A percentile compares a stretch with the other conserved stretches of the same genome.
Evolutionary conservation across 1,140 invertebrate species (phyloP).

Genomic region (Venustaconcha ellipsiformis): DNA sequence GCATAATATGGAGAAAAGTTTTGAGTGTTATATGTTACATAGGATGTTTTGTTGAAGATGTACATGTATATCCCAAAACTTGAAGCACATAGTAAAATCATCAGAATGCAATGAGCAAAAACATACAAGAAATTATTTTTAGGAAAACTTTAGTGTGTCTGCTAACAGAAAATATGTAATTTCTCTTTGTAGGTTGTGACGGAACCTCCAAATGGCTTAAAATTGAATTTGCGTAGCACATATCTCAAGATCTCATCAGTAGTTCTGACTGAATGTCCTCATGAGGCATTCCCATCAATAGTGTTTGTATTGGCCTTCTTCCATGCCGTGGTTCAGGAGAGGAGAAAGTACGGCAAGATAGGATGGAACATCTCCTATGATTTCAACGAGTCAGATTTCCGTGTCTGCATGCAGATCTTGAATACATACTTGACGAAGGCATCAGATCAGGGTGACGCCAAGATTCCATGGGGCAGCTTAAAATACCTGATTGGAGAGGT

Average conservation of each 20-base stretch:
- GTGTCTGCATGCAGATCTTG: slow-evolving; percentile 85
- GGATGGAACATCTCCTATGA: slow-evolving; percentile 95
- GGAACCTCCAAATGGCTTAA: slow-evolving; percentile 89
- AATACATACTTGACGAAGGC: slow-evolving; percentile 85
- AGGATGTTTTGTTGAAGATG: background rate
- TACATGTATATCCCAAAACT: background rate
- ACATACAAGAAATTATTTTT: too few relatives aligned
- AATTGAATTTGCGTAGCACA: slow-evolving; percentile 88
- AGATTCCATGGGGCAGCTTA: slow-evolving; percentile 87
- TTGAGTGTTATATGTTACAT: background rate
- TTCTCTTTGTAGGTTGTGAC: slow-evolving; percentile 78
- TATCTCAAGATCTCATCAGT: slow-evolving; percentile 85
- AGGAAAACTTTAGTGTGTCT: too few relatives aligned
- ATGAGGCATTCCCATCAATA: slow-evolving; percentile 81
- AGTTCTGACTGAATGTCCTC: slow-evolving; percentile 79
- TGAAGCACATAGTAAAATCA: too few relatives aligned
- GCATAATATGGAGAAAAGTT: too few relatives aligned
- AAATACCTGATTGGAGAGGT: slow-evolving; percentile 93
- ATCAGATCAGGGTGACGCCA: slow-evolving; percentile 72
- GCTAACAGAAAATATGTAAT: too few relatives aligned
- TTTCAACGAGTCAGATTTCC: slow-evolving; percentile 93
- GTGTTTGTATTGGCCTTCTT: slow-evolving; percentile 91
- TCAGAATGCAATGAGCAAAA: too few relatives aligned
- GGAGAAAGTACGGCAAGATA: slow-evolving; percentile 91
- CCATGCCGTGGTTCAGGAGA: slow-evolving; percentile 89